Evolutionary conservation across 2,797 vertebrate species (phyloP).

Genomic region (Myotis planiceps): DNA sequence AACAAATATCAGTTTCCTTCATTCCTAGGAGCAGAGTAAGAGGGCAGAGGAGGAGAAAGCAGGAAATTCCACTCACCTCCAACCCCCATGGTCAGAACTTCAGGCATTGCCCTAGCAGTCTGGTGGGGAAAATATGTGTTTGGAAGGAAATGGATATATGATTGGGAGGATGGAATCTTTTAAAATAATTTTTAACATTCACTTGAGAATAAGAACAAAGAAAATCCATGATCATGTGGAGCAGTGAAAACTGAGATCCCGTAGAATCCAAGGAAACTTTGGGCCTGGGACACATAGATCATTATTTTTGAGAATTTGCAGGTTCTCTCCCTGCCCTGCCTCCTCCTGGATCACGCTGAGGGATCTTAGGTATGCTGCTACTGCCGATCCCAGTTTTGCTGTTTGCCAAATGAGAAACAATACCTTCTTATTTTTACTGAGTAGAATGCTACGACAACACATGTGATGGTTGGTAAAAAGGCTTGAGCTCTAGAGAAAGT

Average conservation of each 20-base stretch:
- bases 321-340: background rate
- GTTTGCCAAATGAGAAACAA: background rate
- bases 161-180: background rate
- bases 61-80: background rate
- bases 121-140: background rate
- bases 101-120: background rate
- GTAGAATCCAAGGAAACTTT: background rate
- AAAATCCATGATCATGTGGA: background rate
- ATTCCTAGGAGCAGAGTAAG: background rate
- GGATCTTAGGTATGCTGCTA: background rate
- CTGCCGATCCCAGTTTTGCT: background rate
- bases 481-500: background rate
- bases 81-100: background rate
- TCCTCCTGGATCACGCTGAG: background rate
- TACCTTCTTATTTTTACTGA: background rate
- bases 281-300: background rate
- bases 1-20: background rate
- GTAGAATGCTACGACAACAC: background rate
- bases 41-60: background rate
- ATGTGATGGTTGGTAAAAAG: background rate
- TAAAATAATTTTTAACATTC: conserved; percentile 7
- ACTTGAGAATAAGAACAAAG: conserved; percentile 7
- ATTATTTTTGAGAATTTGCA: background rate
- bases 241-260: background rate
- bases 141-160: background rate